Evolutionary conservation across 1,140 invertebrate genomes (phyloP).

Genomic region (Eueides isabella): DNA sequence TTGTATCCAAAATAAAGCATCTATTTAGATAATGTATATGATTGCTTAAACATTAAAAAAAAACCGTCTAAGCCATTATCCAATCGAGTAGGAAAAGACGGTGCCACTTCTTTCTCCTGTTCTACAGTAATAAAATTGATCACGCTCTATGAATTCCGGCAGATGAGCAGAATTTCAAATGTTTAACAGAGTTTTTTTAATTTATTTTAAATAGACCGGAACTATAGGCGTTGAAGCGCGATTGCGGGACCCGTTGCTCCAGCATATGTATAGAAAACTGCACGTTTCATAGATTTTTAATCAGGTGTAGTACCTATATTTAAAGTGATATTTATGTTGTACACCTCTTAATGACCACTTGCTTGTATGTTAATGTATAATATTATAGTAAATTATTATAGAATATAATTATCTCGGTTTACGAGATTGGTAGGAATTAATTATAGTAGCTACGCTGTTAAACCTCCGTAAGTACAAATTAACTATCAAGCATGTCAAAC

Average conservation of each 20-base stretch:
- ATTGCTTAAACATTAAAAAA: not conserved
- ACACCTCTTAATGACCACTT: constrained; percentile 1
- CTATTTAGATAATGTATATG: constrained; percentile 1
- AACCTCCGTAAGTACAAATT: not conserved
- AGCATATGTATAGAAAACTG: constrained; percentile 23
- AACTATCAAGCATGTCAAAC: not conserved
- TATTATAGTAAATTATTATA: not conserved
- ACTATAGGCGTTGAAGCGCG: constrained; percentile 57
- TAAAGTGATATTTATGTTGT: not conserved
- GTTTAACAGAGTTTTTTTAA: constrained; percentile 49
- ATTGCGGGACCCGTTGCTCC: constrained; percentile 48
- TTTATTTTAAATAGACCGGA: constrained; percentile 67
- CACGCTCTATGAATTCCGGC: constrained; percentile 50
- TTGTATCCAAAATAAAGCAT: not conserved
- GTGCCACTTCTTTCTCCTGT: not conserved
- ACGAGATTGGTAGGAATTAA: not conserved
- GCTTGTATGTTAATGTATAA: not conserved
- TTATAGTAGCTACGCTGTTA: not conserved
- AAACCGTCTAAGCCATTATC: not conserved
- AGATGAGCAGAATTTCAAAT: constrained; percentile 62
- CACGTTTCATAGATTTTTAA: not conserved
- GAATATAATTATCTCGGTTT: constrained; percentile 3
- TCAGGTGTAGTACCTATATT: not conserved
- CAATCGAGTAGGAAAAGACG: not conserved
- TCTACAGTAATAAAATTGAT: constrained; percentile 42